These are phyloP conservation scores for Lytechinus pictus DNA, from an alignment of 35 echinoderm and acorn worm species.

Conservation along the genomic window DNA sequence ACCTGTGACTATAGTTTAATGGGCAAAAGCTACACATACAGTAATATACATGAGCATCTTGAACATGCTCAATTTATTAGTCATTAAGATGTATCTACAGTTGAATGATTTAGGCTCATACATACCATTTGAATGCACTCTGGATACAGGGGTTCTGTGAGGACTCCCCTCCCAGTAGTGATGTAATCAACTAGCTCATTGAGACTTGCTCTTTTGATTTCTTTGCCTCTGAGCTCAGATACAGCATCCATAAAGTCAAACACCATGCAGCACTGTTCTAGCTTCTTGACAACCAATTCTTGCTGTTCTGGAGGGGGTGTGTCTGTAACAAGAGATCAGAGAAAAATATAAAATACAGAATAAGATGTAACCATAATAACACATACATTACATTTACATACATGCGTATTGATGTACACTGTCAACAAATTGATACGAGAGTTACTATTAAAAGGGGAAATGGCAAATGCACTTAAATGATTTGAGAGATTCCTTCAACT, in stretches of 20 bases:
- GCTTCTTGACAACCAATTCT: conserved; percentile 98
- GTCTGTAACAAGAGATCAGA: conserved; percentile 70
- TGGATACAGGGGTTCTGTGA: conserved; percentile 97
- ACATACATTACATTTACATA: neutral
- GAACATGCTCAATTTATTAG: too few relatives aligned
- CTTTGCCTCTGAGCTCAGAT: conserved; percentile 94
- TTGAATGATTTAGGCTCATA: neutral
- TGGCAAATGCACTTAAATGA: too few relatives aligned
- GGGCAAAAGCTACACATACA: too few relatives aligned
- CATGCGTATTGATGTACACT: neutral
- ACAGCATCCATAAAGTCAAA: conserved; percentile 99
- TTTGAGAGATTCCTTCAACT: too few relatives aligned
- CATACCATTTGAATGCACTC: conserved; percentile 98
- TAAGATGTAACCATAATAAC: neutral
- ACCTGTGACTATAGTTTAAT: too few relatives aligned
- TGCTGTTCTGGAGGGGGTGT: conserved; percentile 91
- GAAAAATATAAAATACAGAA: neutral
- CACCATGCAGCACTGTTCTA: conserved; percentile 96
- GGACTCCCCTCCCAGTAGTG: conserved; percentile 93
- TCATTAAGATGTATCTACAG: too few relatives aligned
- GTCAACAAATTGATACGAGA: too few relatives aligned
- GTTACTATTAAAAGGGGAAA: too few relatives aligned
- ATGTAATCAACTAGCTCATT: conserved; percentile 99
- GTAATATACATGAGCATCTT: too few relatives aligned
- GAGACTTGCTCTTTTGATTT: conserved; percentile 96